A percentile compares a stretch with the other conserved stretches of the same genome.
Conservation (phyloP, 2,888 invertebrate species). For the Melieria omissa region DNA sequence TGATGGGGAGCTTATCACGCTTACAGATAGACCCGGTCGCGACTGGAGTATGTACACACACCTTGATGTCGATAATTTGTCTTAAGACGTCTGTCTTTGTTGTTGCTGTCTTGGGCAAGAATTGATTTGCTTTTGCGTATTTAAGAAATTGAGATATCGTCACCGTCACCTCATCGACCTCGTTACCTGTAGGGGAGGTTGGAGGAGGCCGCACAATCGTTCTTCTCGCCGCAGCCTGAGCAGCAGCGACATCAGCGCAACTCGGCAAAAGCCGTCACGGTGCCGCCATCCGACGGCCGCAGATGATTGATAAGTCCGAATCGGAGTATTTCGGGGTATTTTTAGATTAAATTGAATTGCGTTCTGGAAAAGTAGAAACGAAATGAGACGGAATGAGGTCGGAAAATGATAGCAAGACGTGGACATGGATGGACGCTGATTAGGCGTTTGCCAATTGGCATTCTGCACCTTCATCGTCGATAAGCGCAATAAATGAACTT, state of each 20-base stretch:
- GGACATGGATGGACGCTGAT: conserved; percentile 20
- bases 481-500: conserved; percentile 9
- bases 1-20: conserved; percentile 22
- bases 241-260: too few species aligned
- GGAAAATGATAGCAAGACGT: conserved; percentile 13
- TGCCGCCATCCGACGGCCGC: conserved; percentile 13
- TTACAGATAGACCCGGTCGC: neutral
- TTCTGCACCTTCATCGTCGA: conserved; percentile 20
- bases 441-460: neutral
- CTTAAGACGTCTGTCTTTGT: too few species aligned
- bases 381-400: conserved; percentile 1
- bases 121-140: too few species aligned
- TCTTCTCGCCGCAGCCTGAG: too few species aligned
- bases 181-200: too few species aligned
- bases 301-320: conserved; percentile 29
- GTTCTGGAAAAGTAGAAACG: neutral
- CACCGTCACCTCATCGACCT: too few species aligned
- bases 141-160: too few species aligned
- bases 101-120: too few species aligned
- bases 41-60: neutral
- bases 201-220: too few species aligned
- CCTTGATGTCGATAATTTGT: neutral
- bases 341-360: conserved; percentile 20
- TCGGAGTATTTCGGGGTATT: neutral
- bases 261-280: too few species aligned